These are phyloP conservation scores for Percopsis transmontana DNA, from an alignment of 2,113 vertebrate genomes.

Conservation along the genomic window DNA sequence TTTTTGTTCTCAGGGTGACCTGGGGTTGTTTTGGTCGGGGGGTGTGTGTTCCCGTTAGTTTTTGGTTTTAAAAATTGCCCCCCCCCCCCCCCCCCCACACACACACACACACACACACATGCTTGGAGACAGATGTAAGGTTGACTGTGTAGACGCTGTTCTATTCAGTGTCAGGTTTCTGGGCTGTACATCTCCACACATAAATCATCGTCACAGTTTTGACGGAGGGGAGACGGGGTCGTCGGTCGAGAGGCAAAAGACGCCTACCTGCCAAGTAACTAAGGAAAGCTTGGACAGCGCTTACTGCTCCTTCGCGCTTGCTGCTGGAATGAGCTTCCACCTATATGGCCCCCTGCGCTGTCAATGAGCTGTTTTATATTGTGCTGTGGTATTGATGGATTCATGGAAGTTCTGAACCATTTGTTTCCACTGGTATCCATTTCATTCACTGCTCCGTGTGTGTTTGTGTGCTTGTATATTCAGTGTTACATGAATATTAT, in stretches of 20 bases:
- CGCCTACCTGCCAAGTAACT: slow-evolving; percentile 60
- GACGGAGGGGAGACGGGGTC: slow-evolving; percentile 53
- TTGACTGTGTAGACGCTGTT: slow-evolving; percentile 64
- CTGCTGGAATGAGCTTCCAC: slow-evolving; percentile 51
- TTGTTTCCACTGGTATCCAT: slow-evolving; percentile 51
- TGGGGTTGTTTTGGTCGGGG: too few relatives aligned
- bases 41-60: too few relatives aligned
- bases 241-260: slow-evolving; percentile 48
- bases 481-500: background rate
- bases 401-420: slow-evolving; percentile 52
- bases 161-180: slow-evolving; percentile 70
- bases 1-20: too few relatives aligned
- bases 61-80: too few relatives aligned
- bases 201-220: slow-evolving; percentile 73
- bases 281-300: slow-evolving; percentile 57
- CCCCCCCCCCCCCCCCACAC: slow-evolving; percentile 11
- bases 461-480: slow-evolving; percentile 8
- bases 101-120: slow-evolving; percentile 28
- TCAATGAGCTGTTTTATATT: slow-evolving; percentile 63
- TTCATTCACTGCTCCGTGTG: slow-evolving; percentile 24
- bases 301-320: slow-evolving; percentile 41
- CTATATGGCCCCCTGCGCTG: slow-evolving; percentile 48
- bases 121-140: slow-evolving; percentile 63
- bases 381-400: slow-evolving; percentile 58
- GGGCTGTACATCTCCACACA: slow-evolving; percentile 64